Base-by-base conservation (phyloP, 2,888 invertebrate genomes). In the Carterocephalus palaemon region DNA sequence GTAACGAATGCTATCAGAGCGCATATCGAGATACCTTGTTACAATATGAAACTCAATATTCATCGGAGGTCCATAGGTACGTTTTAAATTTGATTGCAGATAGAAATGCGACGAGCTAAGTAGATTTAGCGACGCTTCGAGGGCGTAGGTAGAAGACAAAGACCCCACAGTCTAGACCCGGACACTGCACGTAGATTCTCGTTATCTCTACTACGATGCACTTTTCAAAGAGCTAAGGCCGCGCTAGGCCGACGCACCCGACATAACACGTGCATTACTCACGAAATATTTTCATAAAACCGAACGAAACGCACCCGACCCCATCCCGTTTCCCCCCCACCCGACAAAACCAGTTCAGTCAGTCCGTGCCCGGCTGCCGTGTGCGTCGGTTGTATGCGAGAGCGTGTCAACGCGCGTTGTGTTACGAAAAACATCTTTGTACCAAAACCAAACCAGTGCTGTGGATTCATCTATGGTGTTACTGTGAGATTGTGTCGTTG, bases 211-310 rank as follows among this genome's bases (percentile, higher is more conserved):
- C 56, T 57, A 52, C 63, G 64, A 56, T 77, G 75, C 75, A 77
- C 71, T 70, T 76, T 77, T 83, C 79, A 77, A 74, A 77, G 73
- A 73, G 60, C 67, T 68, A 75, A 82, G 82, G 83, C 73, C 81
- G 80, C 68, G 73, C 70, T 82, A 80, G 84, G 83, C 77, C 84
- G 82, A 77, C 83, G 84, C 82, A 79, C 82, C 82, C 78, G 65
- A 73, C 80, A 85, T 83, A 83, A 80, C 86, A 85, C 84, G 86
- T 85, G 86, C 83, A 85, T 86, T 85, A 85, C 85, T 85, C 86
- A 86, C 86, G 75, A 86, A 85, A 86, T 86, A 86, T 86, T 85
- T 86, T 85, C 86, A 86, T 85, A 85, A 84, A 84, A 79, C 75
- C 83, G 75, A 81, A 74, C 77, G 75, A 72, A 82, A 78, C 84